Evolutionary conservation across 2,797 vertebrate genomes (phyloP), one percentile per base, ranked within the genome.

Genomic region (Labeo calbasu): DNA sequence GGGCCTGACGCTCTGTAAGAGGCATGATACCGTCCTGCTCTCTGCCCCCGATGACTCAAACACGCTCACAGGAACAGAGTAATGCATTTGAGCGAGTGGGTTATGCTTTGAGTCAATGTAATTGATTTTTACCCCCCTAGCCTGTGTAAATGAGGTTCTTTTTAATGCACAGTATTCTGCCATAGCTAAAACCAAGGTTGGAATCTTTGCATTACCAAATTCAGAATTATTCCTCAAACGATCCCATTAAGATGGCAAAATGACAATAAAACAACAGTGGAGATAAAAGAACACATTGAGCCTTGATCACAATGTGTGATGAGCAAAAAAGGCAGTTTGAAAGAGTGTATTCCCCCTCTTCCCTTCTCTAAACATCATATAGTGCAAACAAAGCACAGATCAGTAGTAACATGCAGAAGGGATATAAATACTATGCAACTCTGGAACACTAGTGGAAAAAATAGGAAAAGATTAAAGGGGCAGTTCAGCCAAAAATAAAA

Each of bases 381-480:
- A 72, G 82, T 86, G 88, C 88, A 81, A 88, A 85, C 84, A 48
- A 84, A 83, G 73, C 88, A 83, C 82, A 80, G 36, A 23, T 81
- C 84, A 65, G 85, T 83, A 80, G 17, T 75, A 77, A 82, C 86
- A 84, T 86, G 85, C 65, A 72, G 84, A 86, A 82, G 75, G 81
- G 78, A 25, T 81, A 77, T 78, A 81, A 85, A 84, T 79, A 85
- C 81, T 82, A 70, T 5, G 43, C 21, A 59, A 85, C 50, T 57
- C 59, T 75, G 57, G 36, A 36, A 43, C 61, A 66, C n/a, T 50
- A 23, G n/a, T 15, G 73, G 51, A 55, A 53, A 43, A 66, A 53
- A 68, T 21, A 53, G 19, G 11, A 75, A 55, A 55, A n/a, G 32
- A 14, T 61, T n/a, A 32, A 65, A 65, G 14, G 14, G 1, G 17